Evolutionary conservation across 2,113 vertebrate species (phyloP).

Genomic region (Ammospiza caudacuta): DNA sequence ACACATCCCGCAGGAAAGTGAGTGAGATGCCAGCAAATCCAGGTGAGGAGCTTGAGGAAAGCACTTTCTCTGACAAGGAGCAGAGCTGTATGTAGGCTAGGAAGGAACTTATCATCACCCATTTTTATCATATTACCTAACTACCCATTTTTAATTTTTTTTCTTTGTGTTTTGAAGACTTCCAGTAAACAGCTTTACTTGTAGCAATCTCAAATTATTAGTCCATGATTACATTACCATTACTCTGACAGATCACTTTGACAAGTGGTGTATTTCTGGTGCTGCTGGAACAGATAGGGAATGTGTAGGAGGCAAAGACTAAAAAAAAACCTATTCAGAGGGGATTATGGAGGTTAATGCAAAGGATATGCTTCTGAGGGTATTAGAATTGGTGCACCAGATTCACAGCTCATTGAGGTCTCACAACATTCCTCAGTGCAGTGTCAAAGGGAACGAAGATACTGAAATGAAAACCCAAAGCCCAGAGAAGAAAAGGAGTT

Average conservation of each 20-base stretch:
- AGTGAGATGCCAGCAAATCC: neutral
- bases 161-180: neutral
- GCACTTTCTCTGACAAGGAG: neutral
- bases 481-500: neutral
- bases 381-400: neutral
- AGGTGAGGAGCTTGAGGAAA: neutral
- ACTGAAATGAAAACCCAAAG: neutral
- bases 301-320: neutral
- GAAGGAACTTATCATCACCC: neutral
- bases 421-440: neutral
- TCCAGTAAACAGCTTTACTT: neutral
- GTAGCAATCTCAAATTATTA: neutral
- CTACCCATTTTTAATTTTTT: neutral
- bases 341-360: neutral
- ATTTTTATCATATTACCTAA: neutral
- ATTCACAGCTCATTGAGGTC: neutral
- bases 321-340: neutral
- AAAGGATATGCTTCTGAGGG: neutral
- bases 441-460: neutral
- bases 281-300: neutral
- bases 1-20: neutral
- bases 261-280: neutral
- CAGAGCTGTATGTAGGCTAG: neutral
- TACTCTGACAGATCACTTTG: neutral
- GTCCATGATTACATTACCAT: neutral